Conservation (phyloP, 2,888 invertebrate species). For the Stegophylla sp. region DNA sequence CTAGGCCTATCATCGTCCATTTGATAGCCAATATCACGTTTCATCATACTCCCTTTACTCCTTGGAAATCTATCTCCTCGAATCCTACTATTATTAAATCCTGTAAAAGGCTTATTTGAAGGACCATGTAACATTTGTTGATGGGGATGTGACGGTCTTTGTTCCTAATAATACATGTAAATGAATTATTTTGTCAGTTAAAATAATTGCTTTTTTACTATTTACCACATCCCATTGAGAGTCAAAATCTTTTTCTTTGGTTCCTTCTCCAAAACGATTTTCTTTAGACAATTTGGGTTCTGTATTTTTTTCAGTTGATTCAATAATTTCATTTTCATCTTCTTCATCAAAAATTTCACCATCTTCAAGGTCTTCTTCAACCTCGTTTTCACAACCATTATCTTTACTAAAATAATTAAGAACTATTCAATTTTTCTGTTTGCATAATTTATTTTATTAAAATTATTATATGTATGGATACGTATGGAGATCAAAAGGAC, state of each 20-base stretch:
- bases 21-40: conserved; percentile 41
- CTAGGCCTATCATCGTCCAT: conserved; percentile 56
- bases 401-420: conserved; percentile 61
- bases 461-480: no score
- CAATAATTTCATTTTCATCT: conserved; percentile 65
- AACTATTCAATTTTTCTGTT: background rate
- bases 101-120: conserved; percentile 30
- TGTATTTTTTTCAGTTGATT: conserved; percentile 34
- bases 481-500: no score
- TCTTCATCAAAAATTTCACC: conserved; percentile 82
- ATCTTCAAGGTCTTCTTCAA: conserved; percentile 79
- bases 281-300: conserved; percentile 37
- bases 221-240: conserved; percentile 44
- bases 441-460: background rate
- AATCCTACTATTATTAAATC: conserved; percentile 44
- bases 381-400: conserved; percentile 53
- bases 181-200: background rate
- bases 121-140: conserved; percentile 18
- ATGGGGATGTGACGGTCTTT: background rate
- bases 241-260: conserved; percentile 49
- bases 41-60: conserved; percentile 40
- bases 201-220: background rate
- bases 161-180: conserved; percentile 19
- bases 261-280: conserved; percentile 7
- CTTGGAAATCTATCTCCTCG: conserved; percentile 36